Conservation (phyloP, 1,140 invertebrate species). For the Lordiphosa collinella region DNA sequence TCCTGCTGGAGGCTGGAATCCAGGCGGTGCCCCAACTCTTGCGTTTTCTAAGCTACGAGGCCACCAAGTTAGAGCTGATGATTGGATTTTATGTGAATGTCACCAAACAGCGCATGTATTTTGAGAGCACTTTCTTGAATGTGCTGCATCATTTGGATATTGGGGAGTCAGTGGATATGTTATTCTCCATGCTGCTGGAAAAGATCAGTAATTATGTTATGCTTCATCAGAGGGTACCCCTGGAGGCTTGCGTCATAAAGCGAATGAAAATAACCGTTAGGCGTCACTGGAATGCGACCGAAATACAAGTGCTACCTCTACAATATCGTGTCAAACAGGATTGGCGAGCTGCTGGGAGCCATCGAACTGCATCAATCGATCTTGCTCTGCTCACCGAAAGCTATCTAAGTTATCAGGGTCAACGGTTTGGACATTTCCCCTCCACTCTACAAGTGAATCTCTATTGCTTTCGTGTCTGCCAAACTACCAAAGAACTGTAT, state of each 20-base stretch:
- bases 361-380: background rate
- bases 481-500: constrained; percentile 44
- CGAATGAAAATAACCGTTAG: constrained; percentile 43
- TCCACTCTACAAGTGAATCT: constrained; percentile 27
- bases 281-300: constrained; percentile 7
- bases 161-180: constrained; percentile 46
- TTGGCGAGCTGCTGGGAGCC: background rate
- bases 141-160: constrained; percentile 49
- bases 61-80: constrained; percentile 25
- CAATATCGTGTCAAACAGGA: constrained; percentile 45
- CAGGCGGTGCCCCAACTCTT: constrained; percentile 48
- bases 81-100: constrained; percentile 55
- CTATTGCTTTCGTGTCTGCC: constrained; percentile 44
- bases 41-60: constrained; percentile 39
- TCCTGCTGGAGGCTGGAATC: constrained; percentile 48
- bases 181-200: constrained; percentile 50
- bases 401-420: constrained; percentile 19
- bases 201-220: constrained; percentile 48
- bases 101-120: constrained; percentile 31
- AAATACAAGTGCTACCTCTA: constrained; percentile 18
- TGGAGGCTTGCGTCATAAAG: constrained; percentile 40
- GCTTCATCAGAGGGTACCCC: constrained; percentile 14
- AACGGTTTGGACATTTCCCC: constrained; percentile 24
- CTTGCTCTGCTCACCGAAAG: constrained; percentile 23
- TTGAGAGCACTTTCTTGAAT: constrained; percentile 27